Percentiles rank a stretch among this genome's conserved stretches.
Conservation (phyloP, 2,113 vertebrate species). For the Leuciscus idus region DNA sequence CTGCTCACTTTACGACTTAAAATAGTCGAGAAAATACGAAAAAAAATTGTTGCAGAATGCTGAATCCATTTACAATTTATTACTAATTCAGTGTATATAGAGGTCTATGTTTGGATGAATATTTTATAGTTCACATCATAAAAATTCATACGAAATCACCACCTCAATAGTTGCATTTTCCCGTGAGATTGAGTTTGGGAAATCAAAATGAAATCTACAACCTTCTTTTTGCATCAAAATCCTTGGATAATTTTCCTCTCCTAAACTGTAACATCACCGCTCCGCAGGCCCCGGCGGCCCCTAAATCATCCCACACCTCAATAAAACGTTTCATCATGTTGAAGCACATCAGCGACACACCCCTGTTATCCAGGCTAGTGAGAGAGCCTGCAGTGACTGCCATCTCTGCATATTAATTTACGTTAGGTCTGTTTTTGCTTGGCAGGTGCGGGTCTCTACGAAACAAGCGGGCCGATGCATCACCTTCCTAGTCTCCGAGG, state of each 20-base stretch:
- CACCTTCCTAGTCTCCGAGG: slow-evolving; percentile 57
- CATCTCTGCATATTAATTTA: slow-evolving; percentile 61
- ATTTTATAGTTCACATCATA: no score
- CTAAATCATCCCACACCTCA: slow-evolving; percentile 47
- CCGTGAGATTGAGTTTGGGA: no score
- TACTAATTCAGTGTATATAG: no score
- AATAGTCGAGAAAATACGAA: no score
- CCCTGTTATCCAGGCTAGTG: slow-evolving; percentile 38
- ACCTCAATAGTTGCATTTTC: no score
- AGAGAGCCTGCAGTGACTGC: slow-evolving; percentile 48
- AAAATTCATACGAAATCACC: no score
- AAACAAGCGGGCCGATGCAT: slow-evolving; percentile 58
- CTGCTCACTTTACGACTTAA: no score
- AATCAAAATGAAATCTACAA: background rate
- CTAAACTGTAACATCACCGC: slow-evolving; percentile 38
- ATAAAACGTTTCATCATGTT: slow-evolving; percentile 31
- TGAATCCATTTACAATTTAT: no score
- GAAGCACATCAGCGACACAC: slow-evolving; percentile 32
- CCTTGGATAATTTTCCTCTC: slow-evolving; percentile 19
- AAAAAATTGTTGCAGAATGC: no score
- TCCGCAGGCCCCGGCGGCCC: background rate
- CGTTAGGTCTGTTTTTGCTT: slow-evolving; percentile 42
- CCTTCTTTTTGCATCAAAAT: slow-evolving; percentile 13
- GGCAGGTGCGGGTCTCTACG: slow-evolving; percentile 46
- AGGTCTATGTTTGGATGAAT: no score